Base-by-base conservation (phyloP, 2,113 vertebrate species). In the Myocastor coypus region DNA sequence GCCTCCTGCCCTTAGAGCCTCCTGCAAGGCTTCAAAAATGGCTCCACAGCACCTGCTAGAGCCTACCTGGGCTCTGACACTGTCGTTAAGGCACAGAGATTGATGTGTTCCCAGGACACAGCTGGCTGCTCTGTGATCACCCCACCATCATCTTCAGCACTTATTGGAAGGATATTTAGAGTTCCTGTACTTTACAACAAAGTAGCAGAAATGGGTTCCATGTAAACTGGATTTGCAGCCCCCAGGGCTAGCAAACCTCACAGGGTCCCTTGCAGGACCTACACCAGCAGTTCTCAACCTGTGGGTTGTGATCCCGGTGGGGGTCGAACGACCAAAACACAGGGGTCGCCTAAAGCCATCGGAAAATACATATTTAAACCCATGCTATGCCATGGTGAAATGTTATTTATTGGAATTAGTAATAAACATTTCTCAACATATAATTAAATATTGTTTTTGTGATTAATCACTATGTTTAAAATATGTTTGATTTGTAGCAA, bases 1-100 rank as follows among this genome's bases (percentile, higher is more conserved):
- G n/a, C 28, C 93, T 96, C 40, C 73, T n/a, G 86, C 32, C 37
- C 92, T 52, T 28, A 26, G 93, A 80, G 9, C 20, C 59, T 86
- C 87, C 28, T 85, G 69, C 55, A 94, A 80, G 63, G 0, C 28
- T 9, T n/a, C 40, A 40, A 16, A 4, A 34, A 66, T 34, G 46
- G 87, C 71, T 91, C 50, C 37, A 1, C 42, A 81, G 85, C 64
- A 66, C 77, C 80, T 83, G 89, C 84, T 81, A 71, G 66, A 85
- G 37, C 55, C 42, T 59, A 71, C 42, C 1, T 84, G 84, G 83
- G 71, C 84, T 92, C 42, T 3, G 0, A 64, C 40, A 57, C 7
- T 40, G 16, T 61, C 88, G 28, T 61, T 52, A 83, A 59, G 68
- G n/a, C 64, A 68, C 12, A 77, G 61, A 2, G 68, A 66, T 10